Base-by-base conservation (phyloP, 2,797 vertebrate genomes). In the Gambelia wislizenii region DNA sequence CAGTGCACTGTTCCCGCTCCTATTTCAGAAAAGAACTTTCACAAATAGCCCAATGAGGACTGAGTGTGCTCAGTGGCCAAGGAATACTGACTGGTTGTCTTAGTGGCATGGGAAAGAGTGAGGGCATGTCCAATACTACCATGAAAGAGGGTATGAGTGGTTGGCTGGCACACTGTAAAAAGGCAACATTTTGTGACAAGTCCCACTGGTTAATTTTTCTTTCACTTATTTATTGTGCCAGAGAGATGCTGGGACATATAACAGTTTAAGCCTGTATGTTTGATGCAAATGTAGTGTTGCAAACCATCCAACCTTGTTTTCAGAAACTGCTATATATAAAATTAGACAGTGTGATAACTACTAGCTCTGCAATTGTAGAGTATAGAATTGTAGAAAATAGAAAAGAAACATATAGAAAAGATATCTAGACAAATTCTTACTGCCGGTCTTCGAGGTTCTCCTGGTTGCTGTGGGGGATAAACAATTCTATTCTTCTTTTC, bases 381-480 rank as follows among this genome's bases (percentile, higher is more conserved):
- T 6, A 77, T 30, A 47, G 1, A 72, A 33, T 33, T 59, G 4
- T 59, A 59, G 49, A 49, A 49, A 49, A 49, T 22, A 59, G 20
- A 59, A 22, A 22, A 59, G 56, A 59, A 59, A 59, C 56, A 67
- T 33, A 64, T 22, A 67, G 36, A 39, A 36, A 87, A 75, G 10
- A 81, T 52, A n/a, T 56, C 2, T 36, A 84, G 42, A 30, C 1
- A 14, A 18, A 22, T 69, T 96, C 99, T 98, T 95, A 99, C 99
- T 1, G 98, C 98, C 49, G 98, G 97, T 95, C 98, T 98, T 84
- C 96, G 97, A 64, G 97, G 96, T 36, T 99, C 99, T 16, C 97
- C 98, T 0, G 98, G 97, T 47, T 96, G 94, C 93, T 99, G 99
- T 0, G 99, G 98, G 0, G 98, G 98, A 89, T 97, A 98, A 64